phyloP scores from a whole-genome alignment of 2,888 invertebrate genomes.

The Metopia argyrocephala region DNA sequence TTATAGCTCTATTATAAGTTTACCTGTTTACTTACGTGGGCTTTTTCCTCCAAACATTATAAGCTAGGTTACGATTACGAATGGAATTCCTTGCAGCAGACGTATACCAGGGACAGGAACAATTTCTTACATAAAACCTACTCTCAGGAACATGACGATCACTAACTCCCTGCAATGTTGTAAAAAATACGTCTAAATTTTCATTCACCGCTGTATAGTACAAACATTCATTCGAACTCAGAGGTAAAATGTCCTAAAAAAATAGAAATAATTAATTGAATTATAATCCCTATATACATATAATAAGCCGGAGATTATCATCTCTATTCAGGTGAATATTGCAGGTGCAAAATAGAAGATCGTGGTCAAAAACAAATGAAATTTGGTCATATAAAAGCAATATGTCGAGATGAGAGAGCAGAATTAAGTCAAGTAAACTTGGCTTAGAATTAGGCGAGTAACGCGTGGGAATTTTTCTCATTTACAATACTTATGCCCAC shows the following conservation, averaged over 20 bases:
- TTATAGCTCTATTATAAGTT: not conserved
- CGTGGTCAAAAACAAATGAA: slow-evolving; percentile 41
- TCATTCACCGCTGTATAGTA: not conserved
- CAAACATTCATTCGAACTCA: slow-evolving; percentile 31
- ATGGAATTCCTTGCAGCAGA: not conserved
- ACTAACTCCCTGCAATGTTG: not conserved
- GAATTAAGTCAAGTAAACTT: not conserved
- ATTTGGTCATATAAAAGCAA: slow-evolving; percentile 10
- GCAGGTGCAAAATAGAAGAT: slow-evolving; percentile 30
- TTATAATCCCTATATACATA: slow-evolving; percentile 26
- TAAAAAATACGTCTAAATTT: not conserved
- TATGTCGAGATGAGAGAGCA: not conserved
- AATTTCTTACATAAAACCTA: not conserved
- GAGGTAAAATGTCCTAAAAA: not conserved
- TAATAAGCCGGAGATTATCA: not conserved
- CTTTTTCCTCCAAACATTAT: not conserved
- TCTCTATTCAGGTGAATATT: slow-evolving; percentile 18
- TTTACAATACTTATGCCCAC: too few relatives aligned
- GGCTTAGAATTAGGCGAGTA: slow-evolving; percentile 24
- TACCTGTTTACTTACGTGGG: not conserved
- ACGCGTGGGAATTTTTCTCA: slow-evolving; percentile 19
- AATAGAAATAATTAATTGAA: not conserved
- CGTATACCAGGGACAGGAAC: slow-evolving; percentile 11
- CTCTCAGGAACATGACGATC: not conserved
- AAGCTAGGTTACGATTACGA: not conserved